phyloP scores from a whole-genome alignment of 1,140 invertebrate species.

The Mycetomoellerius zeteki region DNA sequence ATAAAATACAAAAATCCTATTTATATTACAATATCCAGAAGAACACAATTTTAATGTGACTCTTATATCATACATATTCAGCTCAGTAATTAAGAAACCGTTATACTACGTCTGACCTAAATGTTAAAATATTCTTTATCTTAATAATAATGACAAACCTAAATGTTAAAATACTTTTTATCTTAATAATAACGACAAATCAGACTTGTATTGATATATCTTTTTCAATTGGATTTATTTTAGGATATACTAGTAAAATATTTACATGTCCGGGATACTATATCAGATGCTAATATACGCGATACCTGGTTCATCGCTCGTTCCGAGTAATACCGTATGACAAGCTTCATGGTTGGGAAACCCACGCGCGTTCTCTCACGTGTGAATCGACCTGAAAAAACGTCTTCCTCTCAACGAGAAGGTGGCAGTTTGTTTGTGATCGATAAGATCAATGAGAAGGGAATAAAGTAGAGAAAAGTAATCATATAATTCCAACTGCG shows the following conservation, averaged over 20 bases:
- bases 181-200: background rate
- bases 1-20: constrained; percentile 14
- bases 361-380: constrained; percentile 46
- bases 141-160: background rate
- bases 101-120: background rate
- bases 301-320: constrained; percentile 38
- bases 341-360: constrained; percentile 34
- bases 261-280: background rate
- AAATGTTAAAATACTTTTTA: background rate
- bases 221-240: background rate
- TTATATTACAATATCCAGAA: background rate
- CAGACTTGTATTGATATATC: background rate
- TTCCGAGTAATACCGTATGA: constrained; percentile 43
- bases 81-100: background rate
- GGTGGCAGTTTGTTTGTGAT: constrained; percentile 9
- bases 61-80: background rate
- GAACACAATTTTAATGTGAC: background rate
- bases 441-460: background rate
- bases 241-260: background rate
- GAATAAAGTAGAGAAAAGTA: constrained; percentile 1
- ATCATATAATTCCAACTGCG: constrained; percentile 22
- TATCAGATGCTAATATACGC: background rate
- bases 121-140: background rate
- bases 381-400: constrained; percentile 28
- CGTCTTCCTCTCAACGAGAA: constrained; percentile 17